Evolutionary conservation across 2,888 invertebrate genomes (phyloP).

Genomic region (Eupithecia subfuscata): DNA sequence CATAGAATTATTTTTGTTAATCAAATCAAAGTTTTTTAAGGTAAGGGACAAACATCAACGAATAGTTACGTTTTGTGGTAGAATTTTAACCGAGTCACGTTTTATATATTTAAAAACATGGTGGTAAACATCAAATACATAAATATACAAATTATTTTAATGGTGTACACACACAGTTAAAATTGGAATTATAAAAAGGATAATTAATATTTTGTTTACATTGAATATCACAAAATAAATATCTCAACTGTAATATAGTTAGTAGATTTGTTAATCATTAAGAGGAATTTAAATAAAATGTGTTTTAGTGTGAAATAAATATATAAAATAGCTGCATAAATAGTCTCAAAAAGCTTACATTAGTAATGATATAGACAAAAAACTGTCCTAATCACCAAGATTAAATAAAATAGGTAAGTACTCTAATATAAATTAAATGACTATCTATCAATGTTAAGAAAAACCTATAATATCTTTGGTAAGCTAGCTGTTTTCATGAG

Average conservation of each 20-base stretch:
- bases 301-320: slow-evolving; percentile 22
- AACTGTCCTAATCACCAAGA: slow-evolving; percentile 7
- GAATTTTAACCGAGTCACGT: slow-evolving; percentile 16
- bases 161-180: not conserved
- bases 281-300: not conserved
- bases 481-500: slow-evolving; percentile 74
- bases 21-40: slow-evolving; percentile 21
- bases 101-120: slow-evolving; percentile 17
- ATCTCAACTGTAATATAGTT: slow-evolving; percentile 1
- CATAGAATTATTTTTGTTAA: slow-evolving; percentile 30
- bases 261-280: not conserved
- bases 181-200: not conserved
- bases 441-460: slow-evolving; percentile 10
- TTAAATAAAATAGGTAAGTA: not conserved
- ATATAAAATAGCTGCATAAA: slow-evolving; percentile 27
- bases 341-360: slow-evolving; percentile 31
- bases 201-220: not conserved
- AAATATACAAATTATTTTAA: not conserved
- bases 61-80: slow-evolving; percentile 31
- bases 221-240: slow-evolving; percentile 2
- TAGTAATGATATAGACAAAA: slow-evolving; percentile 4
- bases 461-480: slow-evolving; percentile 72
- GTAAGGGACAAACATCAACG: slow-evolving; percentile 21
- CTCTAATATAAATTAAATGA: slow-evolving; percentile 6
- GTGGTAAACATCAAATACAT: slow-evolving; percentile 13